Evolutionary conservation across 2,797 vertebrate species (phyloP).

Genomic region (Sebastes miniatus): DNA sequence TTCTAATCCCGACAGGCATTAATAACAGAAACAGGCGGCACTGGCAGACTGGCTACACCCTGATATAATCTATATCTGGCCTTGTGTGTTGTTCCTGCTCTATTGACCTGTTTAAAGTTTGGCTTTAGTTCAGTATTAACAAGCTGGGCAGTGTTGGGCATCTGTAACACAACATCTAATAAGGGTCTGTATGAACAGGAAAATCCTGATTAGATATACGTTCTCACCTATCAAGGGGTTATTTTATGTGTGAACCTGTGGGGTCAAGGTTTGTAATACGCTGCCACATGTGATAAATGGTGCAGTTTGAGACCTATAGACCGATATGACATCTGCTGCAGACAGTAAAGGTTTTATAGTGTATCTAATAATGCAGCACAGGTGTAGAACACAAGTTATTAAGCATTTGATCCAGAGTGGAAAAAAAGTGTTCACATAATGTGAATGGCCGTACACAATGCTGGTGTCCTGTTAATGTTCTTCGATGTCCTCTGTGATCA

Average conservation of each 20-base stretch:
- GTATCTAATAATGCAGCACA: constrained; percentile 2
- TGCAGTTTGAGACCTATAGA: constrained; percentile 6
- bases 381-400: background rate
- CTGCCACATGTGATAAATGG: constrained; percentile 16
- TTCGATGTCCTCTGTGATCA: background rate
- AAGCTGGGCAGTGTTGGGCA: background rate
- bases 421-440: background rate
- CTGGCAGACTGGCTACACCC: background rate
- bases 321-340: constrained; percentile 25
- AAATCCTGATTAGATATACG: background rate
- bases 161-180: background rate
- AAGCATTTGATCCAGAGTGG: background rate
- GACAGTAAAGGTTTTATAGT: constrained; percentile 2
- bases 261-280: constrained; percentile 32
- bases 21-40: background rate
- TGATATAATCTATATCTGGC: constrained; percentile 18
- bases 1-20: constrained; percentile 6
- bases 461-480: background rate
- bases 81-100: background rate
- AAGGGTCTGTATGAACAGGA: background rate
- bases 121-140: constrained; percentile 1
- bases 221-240: background rate
- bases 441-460: background rate
- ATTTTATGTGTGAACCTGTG: background rate
- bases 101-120: background rate